Evolutionary conservation across 2,797 vertebrate species (phyloP), one percentile per base, ranked within the genome.

Genomic region (Coluber constrictor): DNA sequence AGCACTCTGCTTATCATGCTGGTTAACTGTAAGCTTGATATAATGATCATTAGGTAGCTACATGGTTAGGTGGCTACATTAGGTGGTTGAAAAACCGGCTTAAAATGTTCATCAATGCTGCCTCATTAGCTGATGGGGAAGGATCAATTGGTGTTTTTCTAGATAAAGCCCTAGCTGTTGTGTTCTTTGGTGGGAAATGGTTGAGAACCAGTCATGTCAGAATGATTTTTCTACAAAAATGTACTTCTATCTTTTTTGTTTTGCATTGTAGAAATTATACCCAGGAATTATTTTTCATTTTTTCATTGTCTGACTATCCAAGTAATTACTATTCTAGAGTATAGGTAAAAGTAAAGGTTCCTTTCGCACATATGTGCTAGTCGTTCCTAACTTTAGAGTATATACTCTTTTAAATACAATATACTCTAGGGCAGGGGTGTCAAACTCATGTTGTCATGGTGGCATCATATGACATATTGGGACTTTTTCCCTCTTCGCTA

Each of bases 401-500:
- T 59, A 59, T 29, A 12, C 61, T 13, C 27, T 29, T 63, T 3
- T 63, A 66, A 74, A 8, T 37, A 74, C n/a, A 74, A 74, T 74
- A 37, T 37, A 74, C 15, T 74, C 23, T 20, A 25, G 59, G 59
- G 12, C 12, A 56, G 55, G 55, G 55, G 3, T 54, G 9, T 54
- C 51, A 54, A 54, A 54, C 51, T 54, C 51, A 54, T 9, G 51
- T 10, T 1, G 51, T 54, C 51, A 54, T 1, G 51, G 9, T 10
- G 9, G 51, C 0, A 10, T 54, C 9, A 54, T 1, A 1, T 54
- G 51, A 54, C 51, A 1, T 54, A 54, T 0, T 0, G 51, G 51
- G 51, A 10, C 9, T 54, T 54, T 10, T 54, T 54, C 9, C 51
- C 51, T 1, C 51, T 54, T 54, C 1, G 51, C 51, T 54, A 54